These are phyloP conservation scores for Lasiommata megera DNA, from an alignment of 2,888 invertebrate species.

Conservation along the genomic window DNA sequence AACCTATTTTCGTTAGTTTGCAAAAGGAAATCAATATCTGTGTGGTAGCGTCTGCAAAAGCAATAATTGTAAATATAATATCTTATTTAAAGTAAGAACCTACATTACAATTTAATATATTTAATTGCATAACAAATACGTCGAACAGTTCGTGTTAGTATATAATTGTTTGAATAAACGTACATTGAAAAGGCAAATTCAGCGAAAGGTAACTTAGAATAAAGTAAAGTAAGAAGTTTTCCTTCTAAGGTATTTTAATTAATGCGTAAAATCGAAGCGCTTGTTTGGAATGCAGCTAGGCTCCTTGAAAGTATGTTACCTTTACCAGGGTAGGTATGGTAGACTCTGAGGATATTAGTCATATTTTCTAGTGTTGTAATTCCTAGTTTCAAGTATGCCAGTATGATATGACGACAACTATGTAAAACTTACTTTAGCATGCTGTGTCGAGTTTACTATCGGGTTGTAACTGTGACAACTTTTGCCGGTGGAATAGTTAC, in stretches of 20 bases:
- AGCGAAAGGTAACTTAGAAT: background rate
- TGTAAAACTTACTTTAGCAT: slow-evolving; percentile 18
- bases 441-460: slow-evolving; percentile 9
- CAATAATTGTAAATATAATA: too few relatives aligned
- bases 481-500: background rate
- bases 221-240: slow-evolving; percentile 22
- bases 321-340: too few relatives aligned
- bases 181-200: too few relatives aligned
- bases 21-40: too few relatives aligned
- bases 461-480: slow-evolving; percentile 3
- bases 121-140: too few relatives aligned
- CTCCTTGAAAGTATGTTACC: too few relatives aligned
- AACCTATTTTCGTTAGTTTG: too few relatives aligned
- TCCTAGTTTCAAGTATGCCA: slow-evolving; percentile 19
- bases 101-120: too few relatives aligned
- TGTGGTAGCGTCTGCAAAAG: too few relatives aligned
- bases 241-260: slow-evolving; percentile 45
- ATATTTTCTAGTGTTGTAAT: slow-evolving; percentile 4
- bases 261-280: slow-evolving; percentile 45
- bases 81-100: too few relatives aligned
- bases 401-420: slow-evolving; percentile 11
- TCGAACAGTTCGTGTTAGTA: too few relatives aligned
- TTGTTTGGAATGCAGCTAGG: slow-evolving; percentile 45
- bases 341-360: slow-evolving; percentile 3
- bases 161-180: too few relatives aligned